Evolutionary conservation across 2,113 vertebrate species (phyloP).

Genomic region (Onychostoma macrolepis): DNA sequence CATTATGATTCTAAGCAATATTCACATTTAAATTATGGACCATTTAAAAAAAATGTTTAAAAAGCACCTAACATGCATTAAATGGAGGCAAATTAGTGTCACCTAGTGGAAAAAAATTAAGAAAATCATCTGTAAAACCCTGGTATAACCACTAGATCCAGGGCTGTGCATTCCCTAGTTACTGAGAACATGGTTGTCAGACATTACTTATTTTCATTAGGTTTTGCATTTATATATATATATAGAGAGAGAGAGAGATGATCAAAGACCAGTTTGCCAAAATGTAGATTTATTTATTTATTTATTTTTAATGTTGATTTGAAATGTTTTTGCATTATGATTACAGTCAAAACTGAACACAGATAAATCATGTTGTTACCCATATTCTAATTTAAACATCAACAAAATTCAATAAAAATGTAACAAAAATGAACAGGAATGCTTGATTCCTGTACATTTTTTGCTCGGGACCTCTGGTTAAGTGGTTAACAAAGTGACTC

Average conservation of each 20-base stretch:
- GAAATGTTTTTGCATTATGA: neutral
- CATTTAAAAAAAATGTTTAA: too few relatives aligned
- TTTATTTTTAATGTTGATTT: neutral
- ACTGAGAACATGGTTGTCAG: neutral
- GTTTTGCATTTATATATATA: neutral
- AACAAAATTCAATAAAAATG: too few relatives aligned
- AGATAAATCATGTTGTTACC: too few relatives aligned
- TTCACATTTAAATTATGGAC: neutral
- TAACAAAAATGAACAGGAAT: too few relatives aligned
- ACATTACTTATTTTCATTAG: neutral
- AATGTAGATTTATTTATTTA: neutral
- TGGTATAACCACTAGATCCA: neutral
- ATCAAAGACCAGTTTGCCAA: neutral
- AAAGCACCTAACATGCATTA: neutral
- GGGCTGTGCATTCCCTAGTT: neutral
- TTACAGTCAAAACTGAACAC: neutral
- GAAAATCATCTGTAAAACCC: neutral
- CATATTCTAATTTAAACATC: too few relatives aligned
- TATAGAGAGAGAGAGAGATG: neutral
- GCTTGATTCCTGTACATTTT: too few relatives aligned
- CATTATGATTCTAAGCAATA: too few relatives aligned
- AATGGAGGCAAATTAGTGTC: neutral
- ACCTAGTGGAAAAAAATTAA: neutral
- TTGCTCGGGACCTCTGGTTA: too few relatives aligned
- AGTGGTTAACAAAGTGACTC: too few relatives aligned